Conservation (phyloP, 2,113 vertebrate species). For the Pontoporia blainvillei region DNA sequence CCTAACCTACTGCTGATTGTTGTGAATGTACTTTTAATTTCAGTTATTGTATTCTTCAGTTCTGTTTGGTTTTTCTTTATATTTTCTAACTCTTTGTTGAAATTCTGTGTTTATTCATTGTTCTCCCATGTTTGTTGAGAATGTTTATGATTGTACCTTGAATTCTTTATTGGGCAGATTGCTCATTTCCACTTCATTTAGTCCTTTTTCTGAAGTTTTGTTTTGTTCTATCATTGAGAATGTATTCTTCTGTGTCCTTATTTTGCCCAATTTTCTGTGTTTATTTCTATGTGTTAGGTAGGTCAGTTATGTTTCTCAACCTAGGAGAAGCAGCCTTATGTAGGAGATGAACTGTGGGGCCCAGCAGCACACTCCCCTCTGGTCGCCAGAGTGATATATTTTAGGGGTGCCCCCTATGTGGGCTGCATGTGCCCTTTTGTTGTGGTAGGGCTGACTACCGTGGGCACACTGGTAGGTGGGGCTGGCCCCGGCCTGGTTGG, state of each 20-base stretch:
- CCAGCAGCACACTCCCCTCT: neutral
- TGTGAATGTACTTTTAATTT: neutral
- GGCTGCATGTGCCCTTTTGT: neutral
- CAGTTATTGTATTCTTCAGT: neutral
- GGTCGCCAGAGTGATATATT: neutral
- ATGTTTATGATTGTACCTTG: neutral
- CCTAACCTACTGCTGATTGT: neutral
- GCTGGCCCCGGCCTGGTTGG: neutral
- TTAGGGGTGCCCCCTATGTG: neutral
- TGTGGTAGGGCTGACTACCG: neutral
- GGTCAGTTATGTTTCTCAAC: neutral
- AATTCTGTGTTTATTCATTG: neutral
- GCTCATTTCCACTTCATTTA: neutral
- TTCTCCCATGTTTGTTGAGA: neutral
- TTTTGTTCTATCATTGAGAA: neutral
- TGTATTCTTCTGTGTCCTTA: neutral
- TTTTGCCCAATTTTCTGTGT: neutral
- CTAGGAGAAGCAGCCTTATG: neutral
- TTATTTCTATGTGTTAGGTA: neutral
- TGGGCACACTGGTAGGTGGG: neutral
- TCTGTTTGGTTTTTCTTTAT: neutral
- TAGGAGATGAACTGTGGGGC: neutral
- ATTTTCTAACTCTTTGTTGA: neutral
- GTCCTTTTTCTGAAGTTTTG: neutral
- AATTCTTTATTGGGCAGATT: neutral